Conservation (phyloP, 2,113 vertebrate species). For the Onychostruthus taczanowskii region DNA sequence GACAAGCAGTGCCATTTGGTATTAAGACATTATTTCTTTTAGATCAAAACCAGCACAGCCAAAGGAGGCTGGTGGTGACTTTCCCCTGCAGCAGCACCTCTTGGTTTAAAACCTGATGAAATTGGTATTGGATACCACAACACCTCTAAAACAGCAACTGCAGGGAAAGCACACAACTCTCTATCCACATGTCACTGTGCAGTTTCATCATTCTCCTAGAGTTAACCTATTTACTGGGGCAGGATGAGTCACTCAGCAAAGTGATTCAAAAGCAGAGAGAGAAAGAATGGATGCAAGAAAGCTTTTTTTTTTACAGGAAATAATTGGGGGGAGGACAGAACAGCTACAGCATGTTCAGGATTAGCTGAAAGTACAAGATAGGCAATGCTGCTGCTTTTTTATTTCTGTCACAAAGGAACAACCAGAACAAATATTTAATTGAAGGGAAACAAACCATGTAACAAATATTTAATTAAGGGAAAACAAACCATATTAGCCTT, state of each 20-base stretch:
- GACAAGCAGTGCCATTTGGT: not conserved
- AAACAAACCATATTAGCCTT: slow-evolving; percentile 15
- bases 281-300: not conserved
- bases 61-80: not conserved
- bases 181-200: not conserved
- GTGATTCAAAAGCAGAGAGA: not conserved
- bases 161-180: slow-evolving; percentile 11
- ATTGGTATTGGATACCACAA: not conserved
- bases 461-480: slow-evolving; percentile 50
- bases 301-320: slow-evolving; percentile 15
- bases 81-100: not conserved
- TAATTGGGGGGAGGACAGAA: not conserved
- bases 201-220: not conserved
- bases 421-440: slow-evolving; percentile 56
- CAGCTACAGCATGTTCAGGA: slow-evolving; percentile 20
- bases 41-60: not conserved
- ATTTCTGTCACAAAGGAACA: slow-evolving; percentile 30
- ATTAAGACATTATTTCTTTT: not conserved
- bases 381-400: not conserved
- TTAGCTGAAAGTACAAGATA: slow-evolving; percentile 23
- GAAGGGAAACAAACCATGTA: slow-evolving; percentile 38
- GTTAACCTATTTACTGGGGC: slow-evolving; percentile 23
- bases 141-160: not conserved
- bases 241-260: not conserved
- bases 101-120: not conserved